Evolutionary conservation across 2,797 vertebrate genomes (phyloP).

Genomic region (Alfaro cultratus): DNA sequence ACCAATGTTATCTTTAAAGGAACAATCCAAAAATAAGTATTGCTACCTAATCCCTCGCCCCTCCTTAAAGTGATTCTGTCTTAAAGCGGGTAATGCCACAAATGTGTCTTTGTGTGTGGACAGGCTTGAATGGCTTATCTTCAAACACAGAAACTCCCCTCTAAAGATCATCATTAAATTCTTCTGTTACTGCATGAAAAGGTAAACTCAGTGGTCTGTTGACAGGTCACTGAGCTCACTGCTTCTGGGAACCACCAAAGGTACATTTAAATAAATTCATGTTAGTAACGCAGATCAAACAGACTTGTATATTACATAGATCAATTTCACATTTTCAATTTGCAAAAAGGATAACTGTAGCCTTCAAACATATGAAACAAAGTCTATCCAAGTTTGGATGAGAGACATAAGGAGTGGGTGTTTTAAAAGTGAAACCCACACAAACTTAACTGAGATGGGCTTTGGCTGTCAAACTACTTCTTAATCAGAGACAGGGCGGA

Average conservation of each 20-base stretch:
- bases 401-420: neutral
- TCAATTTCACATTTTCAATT: neutral
- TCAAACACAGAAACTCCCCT: conserved; percentile 45
- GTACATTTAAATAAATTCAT: neutral
- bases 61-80: conserved; percentile 38
- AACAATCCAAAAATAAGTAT: conserved; percentile 25
- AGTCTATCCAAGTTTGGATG: neutral
- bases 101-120: conserved; percentile 63
- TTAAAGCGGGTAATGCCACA: conserved; percentile 48
- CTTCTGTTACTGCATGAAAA: conserved; percentile 28
- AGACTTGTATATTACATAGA: neutral
- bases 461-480: neutral
- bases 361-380: neutral
- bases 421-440: neutral
- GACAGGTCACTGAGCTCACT: neutral
- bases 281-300: neutral
- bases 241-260: neutral
- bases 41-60: conserved; percentile 31
- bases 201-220: conserved; percentile 4
- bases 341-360: neutral
- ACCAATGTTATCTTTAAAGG: neutral
- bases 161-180: conserved; percentile 43
- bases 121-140: conserved; percentile 61
- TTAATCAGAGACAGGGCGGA: neutral
- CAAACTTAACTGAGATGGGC: neutral